Conservation (phyloP, 2,888 invertebrate species). For the Acanthosepion pharaonis region DNA sequence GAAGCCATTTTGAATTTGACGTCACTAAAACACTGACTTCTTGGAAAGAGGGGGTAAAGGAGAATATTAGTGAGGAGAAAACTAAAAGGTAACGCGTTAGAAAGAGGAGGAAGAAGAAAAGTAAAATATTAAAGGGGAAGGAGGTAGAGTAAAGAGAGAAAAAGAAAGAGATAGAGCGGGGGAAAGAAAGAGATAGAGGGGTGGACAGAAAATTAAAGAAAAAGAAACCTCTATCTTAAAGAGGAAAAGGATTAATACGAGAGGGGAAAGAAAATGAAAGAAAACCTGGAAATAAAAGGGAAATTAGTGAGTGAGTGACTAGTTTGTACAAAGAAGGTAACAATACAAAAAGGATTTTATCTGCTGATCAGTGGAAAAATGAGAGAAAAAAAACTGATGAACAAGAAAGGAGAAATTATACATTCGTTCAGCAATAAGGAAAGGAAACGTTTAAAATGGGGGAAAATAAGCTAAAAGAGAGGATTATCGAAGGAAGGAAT, state of each 20-base stretch:
- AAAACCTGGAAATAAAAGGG: neutral
- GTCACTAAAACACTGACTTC: neutral
- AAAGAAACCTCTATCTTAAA: no score
- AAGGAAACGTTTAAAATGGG: no score
- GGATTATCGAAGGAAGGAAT: no score
- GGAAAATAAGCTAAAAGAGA: no score
- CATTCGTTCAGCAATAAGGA: no score
- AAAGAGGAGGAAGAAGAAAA: neutral
- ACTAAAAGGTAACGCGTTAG: neutral
- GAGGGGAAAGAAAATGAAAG: no score
- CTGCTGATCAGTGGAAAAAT: neutral
- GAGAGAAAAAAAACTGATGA: neutral
- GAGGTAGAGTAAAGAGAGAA: neutral
- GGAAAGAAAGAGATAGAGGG: neutral
- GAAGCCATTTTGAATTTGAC: slow-evolving; percentile 33
- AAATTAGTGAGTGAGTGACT: neutral
- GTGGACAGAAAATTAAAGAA: no score
- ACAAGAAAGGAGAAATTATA: neutral
- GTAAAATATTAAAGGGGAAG: neutral
- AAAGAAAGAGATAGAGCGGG: neutral
- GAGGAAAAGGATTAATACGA: no score
- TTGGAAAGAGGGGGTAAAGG: neutral
- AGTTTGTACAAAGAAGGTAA: neutral
- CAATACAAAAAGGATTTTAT: neutral
- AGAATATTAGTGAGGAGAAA: neutral